These are phyloP conservation scores for Agrotis exclamationis DNA, from an alignment of 2,888 invertebrate species.

Conservation along the genomic window DNA sequence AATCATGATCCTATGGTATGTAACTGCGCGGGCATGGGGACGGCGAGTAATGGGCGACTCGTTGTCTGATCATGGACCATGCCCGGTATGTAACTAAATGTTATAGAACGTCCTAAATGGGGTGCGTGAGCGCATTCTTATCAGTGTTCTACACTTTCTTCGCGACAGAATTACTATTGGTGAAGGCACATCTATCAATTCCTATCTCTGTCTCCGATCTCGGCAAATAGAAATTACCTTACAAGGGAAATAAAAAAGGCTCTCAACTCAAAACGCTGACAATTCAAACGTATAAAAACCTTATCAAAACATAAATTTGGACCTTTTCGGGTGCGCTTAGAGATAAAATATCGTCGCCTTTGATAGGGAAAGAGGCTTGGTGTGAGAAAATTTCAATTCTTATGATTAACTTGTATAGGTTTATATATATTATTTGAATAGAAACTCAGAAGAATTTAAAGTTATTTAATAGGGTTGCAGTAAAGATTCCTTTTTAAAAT, in stretches of 20 bases:
- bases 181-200: background rate
- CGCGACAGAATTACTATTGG: too few species aligned
- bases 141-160: too few species aligned
- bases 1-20: too few species aligned
- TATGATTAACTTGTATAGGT: background rate
- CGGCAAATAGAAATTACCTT: constrained; percentile 44
- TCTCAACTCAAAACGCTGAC: constrained; percentile 43
- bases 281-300: constrained; percentile 66
- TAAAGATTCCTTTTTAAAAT: too few species aligned
- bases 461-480: too few species aligned
- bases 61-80: too few species aligned
- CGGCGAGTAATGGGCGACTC: too few species aligned
- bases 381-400: background rate
- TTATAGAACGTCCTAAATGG: too few species aligned
- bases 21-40: too few species aligned
- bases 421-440: background rate
- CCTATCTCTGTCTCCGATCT: background rate
- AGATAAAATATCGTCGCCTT: constrained; percentile 53
- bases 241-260: constrained; percentile 50
- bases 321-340: constrained; percentile 55
- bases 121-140: too few species aligned
- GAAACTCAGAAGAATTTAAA: too few species aligned
- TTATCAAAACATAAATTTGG: constrained; percentile 66
- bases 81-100: too few species aligned
- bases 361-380: constrained; percentile 12